Percentiles rank a stretch among this genome's conserved stretches.
Conservation (phyloP, 2,888 invertebrate species). For the Rugalucina vietnamica region DNA sequence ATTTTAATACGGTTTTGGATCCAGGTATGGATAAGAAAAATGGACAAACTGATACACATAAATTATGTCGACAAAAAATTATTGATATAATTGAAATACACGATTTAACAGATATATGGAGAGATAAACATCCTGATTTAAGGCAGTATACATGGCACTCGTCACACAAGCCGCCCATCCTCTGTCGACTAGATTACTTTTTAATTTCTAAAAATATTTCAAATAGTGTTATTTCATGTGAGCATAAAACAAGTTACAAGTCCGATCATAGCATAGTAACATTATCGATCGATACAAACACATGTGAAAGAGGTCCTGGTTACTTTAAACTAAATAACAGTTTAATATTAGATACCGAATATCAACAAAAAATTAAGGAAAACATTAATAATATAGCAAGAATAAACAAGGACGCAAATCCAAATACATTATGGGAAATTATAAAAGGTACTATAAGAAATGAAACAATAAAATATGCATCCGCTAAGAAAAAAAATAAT, state of each 20-base stretch:
- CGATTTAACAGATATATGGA: background rate
- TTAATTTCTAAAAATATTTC: background rate
- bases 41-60: background rate
- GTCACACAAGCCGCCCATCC: background rate
- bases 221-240: background rate
- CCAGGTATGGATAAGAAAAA: background rate
- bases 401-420: background rate
- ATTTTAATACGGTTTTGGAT: background rate
- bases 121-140: background rate
- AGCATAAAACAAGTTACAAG: background rate
- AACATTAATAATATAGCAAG: background rate
- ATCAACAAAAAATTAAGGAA: background rate
- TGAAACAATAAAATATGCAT: slow-evolving; percentile 4
- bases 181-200: background rate
- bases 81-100: background rate
- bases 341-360: background rate
- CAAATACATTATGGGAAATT: background rate
- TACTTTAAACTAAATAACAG: background rate
- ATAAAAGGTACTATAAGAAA: background rate
- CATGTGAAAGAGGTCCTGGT: background rate
- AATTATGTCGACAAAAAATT: background rate
- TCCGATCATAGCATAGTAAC: background rate
- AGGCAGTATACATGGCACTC: slow-evolving; percentile 1
- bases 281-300: background rate
- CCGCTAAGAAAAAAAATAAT: no score